Evolutionary conservation across 2,888 invertebrate genomes (phyloP).

Genomic region (Pseudeuparius sepicola): DNA sequence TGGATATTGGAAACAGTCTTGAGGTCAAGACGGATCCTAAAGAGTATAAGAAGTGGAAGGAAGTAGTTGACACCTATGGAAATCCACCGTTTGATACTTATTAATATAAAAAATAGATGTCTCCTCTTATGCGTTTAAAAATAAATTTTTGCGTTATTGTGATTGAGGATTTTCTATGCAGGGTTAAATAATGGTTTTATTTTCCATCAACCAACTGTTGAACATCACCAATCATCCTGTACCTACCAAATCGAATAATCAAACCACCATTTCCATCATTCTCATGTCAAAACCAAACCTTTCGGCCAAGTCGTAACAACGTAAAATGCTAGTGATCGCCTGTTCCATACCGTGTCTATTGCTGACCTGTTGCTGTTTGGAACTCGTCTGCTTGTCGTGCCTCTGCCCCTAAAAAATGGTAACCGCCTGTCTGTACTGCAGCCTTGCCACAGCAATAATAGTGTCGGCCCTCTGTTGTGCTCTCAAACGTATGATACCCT

Average conservation of each 20-base stretch:
- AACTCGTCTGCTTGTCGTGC: conserved; percentile 9
- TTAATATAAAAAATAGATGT: too few relatives aligned
- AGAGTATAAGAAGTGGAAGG: too few relatives aligned
- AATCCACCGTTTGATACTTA: too few relatives aligned
- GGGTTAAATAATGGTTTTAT: too few relatives aligned
- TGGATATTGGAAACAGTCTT: conserved; percentile 20
- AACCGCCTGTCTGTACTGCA: conserved; percentile 22
- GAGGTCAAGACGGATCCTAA: conserved; percentile 19
- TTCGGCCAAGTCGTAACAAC: conserved; percentile 15
- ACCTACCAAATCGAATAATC: too few relatives aligned
- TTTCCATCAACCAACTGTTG: too few relatives aligned
- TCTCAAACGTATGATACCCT: conserved; percentile 23
- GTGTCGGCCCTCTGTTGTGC: conserved; percentile 26
- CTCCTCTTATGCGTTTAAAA: too few relatives aligned
- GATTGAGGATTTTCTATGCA: too few relatives aligned
- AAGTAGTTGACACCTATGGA: too few relatives aligned
- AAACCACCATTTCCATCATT: conserved; percentile 5
- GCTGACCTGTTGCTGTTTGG: too few relatives aligned
- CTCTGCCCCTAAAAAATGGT: conserved; percentile 9
- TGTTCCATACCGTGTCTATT: conserved; percentile 11
- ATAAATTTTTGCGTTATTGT: too few relatives aligned
- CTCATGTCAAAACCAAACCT: neutral
- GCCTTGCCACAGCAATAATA: conserved; percentile 25
- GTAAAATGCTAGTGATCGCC: conserved; percentile 20
- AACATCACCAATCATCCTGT: too few relatives aligned